A percentile compares a stretch with the other conserved stretches of the same genome.
Evolutionary conservation across 2,888 invertebrate species (phyloP).

Genomic region (Gisinianus flammeolus): DNA sequence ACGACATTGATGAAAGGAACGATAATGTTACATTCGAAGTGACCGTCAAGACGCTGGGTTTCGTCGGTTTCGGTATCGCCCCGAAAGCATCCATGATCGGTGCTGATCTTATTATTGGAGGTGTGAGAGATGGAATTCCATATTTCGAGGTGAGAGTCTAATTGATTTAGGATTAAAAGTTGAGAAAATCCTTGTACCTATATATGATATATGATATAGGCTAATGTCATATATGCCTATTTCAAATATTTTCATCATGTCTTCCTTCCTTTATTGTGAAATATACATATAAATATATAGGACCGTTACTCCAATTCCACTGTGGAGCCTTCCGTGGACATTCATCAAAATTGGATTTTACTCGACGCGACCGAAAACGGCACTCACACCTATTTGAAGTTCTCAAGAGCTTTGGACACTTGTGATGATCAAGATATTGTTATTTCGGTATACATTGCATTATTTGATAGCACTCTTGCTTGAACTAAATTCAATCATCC

Average conservation of each 20-base stretch:
- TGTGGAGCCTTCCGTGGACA: constrained; percentile 16
- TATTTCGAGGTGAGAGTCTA: constrained; percentile 17
- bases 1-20: background rate
- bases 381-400: constrained; percentile 33
- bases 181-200: too few relatives aligned
- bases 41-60: constrained; percentile 1
- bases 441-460: constrained; percentile 41
- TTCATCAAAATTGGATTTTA: constrained; percentile 38
- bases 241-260: background rate
- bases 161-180: background rate
- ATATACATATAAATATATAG: constrained; percentile 2
- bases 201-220: too few relatives aligned
- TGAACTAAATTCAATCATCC: background rate
- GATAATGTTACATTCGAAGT: constrained; percentile 11
- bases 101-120: constrained; percentile 22
- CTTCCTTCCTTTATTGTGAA: background rate
- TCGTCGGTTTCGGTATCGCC: constrained; percentile 14
- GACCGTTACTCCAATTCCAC: constrained; percentile 27
- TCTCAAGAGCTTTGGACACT: constrained; percentile 40
- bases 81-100: background rate
- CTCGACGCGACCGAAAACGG: constrained; percentile 37
- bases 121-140: background rate
- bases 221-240: too few relatives aligned
- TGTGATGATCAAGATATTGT: constrained; percentile 39
- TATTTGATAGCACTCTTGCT: background rate